Evolutionary conservation across 1,140 invertebrate genomes (phyloP).

Genomic region (Drosophila nigromelanica): DNA sequence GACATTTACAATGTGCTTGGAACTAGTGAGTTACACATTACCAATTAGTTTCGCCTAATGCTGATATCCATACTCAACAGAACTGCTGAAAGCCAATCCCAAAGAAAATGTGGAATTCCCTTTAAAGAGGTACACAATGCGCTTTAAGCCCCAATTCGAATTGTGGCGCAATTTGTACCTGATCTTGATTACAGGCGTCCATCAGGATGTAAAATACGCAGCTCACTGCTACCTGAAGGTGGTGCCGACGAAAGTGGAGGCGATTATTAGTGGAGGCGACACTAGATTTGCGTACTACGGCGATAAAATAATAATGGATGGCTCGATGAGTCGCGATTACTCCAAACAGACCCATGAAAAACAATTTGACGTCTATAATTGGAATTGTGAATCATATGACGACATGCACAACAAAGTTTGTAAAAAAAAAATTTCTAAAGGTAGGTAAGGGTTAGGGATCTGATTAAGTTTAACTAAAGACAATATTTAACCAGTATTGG

Average conservation of each 20-base stretch:
- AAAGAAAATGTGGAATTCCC: background rate
- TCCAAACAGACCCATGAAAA: conserved; percentile 5
- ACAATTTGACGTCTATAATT: conserved; percentile 42
- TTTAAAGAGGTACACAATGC: conserved; percentile 15
- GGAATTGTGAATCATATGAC: conserved; percentile 31
- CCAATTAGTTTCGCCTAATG: too few species aligned
- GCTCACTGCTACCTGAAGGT: conserved; percentile 49
- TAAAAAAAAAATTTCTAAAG: conserved; percentile 16
- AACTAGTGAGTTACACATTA: too few species aligned
- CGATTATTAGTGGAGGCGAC: conserved; percentile 33
- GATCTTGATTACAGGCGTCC: conserved; percentile 3
- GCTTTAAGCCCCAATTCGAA: background rate
- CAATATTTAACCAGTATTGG: too few species aligned
- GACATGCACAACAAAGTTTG: conserved; percentile 24
- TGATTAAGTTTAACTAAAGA: too few species aligned
- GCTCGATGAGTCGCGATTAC: conserved; percentile 44
- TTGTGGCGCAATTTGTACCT: conserved; percentile 31
- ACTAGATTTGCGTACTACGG: background rate
- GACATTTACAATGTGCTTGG: too few species aligned
- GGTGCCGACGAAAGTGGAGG: conserved; percentile 18
- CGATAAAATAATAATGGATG: conserved; percentile 23
- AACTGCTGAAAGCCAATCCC: too few species aligned
- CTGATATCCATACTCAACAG: too few species aligned
- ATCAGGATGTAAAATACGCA: background rate
- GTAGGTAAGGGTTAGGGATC: conserved; percentile 11